Conservation (phyloP, 2,888 invertebrate genomes). For the Eupsilia transversa region DNA sequence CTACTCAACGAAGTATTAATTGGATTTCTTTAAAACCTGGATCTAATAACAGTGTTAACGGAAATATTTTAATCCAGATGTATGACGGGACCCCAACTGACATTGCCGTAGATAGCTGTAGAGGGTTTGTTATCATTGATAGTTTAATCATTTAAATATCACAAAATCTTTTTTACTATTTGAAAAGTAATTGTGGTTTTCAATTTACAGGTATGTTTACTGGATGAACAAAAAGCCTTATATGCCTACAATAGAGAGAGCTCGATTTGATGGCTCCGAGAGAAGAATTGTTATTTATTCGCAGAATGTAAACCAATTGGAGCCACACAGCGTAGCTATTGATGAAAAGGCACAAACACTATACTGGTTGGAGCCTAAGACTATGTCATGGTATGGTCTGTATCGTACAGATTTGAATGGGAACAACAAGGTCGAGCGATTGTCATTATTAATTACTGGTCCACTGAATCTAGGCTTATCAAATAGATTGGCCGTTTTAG, state of each 20-base stretch:
- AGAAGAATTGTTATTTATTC: conserved; percentile 86
- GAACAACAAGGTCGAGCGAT: neutral
- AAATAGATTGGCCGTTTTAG: neutral
- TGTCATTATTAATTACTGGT: too few relatives aligned
- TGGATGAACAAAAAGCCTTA: conserved; percentile 95
- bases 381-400: accelerated
- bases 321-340: conserved; percentile 89
- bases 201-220: conserved; percentile 92
- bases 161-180: neutral
- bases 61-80: conserved; percentile 82
- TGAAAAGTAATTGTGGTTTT: neutral
- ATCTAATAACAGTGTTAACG: conserved; percentile 78
- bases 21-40: conserved; percentile 82
- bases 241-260: conserved; percentile 94
- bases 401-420: conserved; percentile 9
- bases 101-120: conserved; percentile 94
- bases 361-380: neutral
- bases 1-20: conserved; percentile 91
- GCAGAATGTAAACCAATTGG: too few relatives aligned
- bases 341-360: conserved; percentile 8
- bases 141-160: neutral
- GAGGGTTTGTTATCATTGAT: conserved; percentile 88
- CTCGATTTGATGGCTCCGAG: conserved; percentile 92
- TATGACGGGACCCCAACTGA: conserved; percentile 92
- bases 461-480: too few relatives aligned